Conservation (phyloP, 2,797 vertebrate genomes). For the Otolemur crassicaudatus region DNA sequence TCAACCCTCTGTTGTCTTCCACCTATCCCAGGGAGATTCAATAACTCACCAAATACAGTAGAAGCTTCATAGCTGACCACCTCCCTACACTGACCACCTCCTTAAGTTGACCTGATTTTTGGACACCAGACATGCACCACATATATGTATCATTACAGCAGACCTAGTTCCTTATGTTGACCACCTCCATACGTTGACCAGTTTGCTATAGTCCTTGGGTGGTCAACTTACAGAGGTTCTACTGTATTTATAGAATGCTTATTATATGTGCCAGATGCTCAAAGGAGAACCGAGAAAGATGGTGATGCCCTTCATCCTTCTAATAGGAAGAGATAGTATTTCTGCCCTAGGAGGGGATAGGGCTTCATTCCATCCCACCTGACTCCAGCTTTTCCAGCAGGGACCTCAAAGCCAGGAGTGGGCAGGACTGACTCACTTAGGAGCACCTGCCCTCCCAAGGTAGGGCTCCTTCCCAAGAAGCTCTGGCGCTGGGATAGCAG, state of each 20-base stretch:
- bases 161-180: no score
- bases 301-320: background rate
- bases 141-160: no score
- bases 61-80: no score
- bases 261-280: background rate
- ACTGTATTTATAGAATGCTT: background rate
- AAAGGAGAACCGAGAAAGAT: slow-evolving; percentile 34
- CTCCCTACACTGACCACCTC: no score
- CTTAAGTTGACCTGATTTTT: no score
- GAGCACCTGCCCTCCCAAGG: background rate
- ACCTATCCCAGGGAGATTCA: slow-evolving; percentile 3
- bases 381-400: background rate
- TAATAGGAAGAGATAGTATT: background rate
- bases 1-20: slow-evolving; percentile 1
- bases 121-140: no score
- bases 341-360: background rate
- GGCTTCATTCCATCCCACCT: background rate
- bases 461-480: background rate
- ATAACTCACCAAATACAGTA: background rate
- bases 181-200: no score
- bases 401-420: background rate
- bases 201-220: no score
- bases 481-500: background rate
- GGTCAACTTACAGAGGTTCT: no score
- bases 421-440: background rate